Percentiles rank a stretch among this genome's conserved stretches.
Conservation (phyloP, 2,113 vertebrate genomes). For the Oncorhynchus gorbuscha region DNA sequence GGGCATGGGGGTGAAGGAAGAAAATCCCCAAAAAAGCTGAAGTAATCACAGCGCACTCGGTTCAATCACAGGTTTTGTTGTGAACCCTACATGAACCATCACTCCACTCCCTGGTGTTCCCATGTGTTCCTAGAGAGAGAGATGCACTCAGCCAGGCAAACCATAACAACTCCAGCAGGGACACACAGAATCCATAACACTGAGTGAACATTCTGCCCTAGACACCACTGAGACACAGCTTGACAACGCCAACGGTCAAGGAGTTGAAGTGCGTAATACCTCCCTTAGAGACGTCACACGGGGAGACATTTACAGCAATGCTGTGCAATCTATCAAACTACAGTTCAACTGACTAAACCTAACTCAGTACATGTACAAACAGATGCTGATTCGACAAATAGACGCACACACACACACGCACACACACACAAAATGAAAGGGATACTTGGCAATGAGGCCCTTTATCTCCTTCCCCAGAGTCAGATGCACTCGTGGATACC, state of each 20-base stretch:
- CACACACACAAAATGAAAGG: too few species aligned
- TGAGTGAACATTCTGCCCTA: background rate
- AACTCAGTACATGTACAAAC: too few species aligned
- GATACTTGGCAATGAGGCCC: too few species aligned
- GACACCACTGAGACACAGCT: background rate
- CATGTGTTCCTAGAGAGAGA: background rate
- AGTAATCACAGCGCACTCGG: background rate
- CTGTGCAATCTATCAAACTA: too few species aligned
- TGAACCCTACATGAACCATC: background rate
- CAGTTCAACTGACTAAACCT: too few species aligned
- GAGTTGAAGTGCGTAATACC: too few species aligned
- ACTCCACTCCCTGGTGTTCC: background rate
- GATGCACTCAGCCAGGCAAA: constrained; percentile 2
- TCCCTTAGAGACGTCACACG: too few species aligned
- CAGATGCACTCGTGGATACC: too few species aligned
- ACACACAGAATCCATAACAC: background rate
- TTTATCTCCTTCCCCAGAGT: too few species aligned
- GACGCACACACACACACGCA: too few species aligned
- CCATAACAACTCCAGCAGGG: background rate
- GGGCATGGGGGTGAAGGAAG: background rate
- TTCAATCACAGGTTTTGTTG: background rate
- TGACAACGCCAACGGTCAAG: background rate
- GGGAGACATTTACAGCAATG: too few species aligned
- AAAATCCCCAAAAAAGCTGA: background rate
- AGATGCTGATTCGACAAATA: too few species aligned